phyloP scores from a whole-genome alignment of 2,797 vertebrate genomes.

The Myotis findleyi region DNA sequence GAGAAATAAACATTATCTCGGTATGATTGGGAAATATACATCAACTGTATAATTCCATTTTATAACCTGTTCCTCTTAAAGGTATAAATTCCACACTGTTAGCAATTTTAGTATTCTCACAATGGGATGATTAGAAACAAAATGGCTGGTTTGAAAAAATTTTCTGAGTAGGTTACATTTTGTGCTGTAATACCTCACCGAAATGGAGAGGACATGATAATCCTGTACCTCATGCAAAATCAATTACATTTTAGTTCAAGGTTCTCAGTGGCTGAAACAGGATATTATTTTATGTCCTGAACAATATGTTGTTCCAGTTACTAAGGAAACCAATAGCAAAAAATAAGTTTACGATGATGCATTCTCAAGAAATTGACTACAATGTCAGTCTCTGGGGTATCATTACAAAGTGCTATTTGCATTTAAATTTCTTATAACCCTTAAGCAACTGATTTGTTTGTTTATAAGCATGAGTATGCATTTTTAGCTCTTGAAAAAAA shows the following conservation, averaged over 20 bases:
- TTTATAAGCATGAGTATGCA: slow-evolving; percentile 79
- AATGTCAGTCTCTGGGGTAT: slow-evolving; percentile 83
- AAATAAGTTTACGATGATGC: slow-evolving; percentile 85
- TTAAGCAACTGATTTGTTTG: slow-evolving; percentile 86
- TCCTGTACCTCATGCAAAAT: slow-evolving; percentile 84
- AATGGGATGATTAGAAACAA: slow-evolving; percentile 77
- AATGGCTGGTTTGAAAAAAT: slow-evolving; percentile 72
- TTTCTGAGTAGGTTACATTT: slow-evolving; percentile 53
- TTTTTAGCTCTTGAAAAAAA: slow-evolving; percentile 55
- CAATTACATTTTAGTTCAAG: slow-evolving; percentile 86
- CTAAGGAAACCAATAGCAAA: slow-evolving; percentile 89
- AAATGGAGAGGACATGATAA: slow-evolving; percentile 76
- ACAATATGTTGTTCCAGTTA: slow-evolving; percentile 88
- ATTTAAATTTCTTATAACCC: slow-evolving; percentile 88
- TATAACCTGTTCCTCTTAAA: slow-evolving; percentile 50
- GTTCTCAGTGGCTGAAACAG: slow-evolving; percentile 85
- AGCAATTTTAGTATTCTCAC: slow-evolving; percentile 67
- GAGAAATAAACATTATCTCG: slow-evolving; percentile 50
- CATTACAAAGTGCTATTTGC: slow-evolving; percentile 85
- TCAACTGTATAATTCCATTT: slow-evolving; percentile 45
- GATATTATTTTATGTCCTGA: slow-evolving; percentile 87
- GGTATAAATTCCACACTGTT: slow-evolving; percentile 64
- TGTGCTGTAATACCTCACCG: slow-evolving; percentile 69
- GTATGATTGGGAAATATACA: slow-evolving; percentile 30
- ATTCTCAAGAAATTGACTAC: slow-evolving; percentile 85